A percentile compares a stretch with the other conserved stretches of the same genome.
Evolutionary conservation across 2,797 vertebrate species (phyloP).

Genomic region (Enteromius fasciolatus): DNA sequence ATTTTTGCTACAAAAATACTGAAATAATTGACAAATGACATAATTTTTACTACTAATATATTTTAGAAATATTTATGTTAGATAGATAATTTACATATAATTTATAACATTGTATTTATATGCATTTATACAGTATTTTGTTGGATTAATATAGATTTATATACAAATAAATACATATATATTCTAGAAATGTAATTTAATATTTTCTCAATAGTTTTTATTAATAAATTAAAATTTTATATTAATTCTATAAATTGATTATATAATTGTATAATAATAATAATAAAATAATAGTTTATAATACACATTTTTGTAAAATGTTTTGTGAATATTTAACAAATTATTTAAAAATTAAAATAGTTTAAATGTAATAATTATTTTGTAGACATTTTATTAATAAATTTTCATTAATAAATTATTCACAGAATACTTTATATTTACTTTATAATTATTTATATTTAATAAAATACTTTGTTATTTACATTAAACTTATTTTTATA

Average conservation of each 20-base stretch:
- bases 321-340: neutral
- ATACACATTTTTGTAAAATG: neutral
- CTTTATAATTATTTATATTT: neutral
- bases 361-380: neutral
- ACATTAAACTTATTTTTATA: neutral
- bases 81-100: neutral
- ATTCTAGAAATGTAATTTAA: neutral
- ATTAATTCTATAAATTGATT: neutral
- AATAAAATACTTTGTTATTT: neutral
- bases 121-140: neutral
- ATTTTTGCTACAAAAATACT: neutral
- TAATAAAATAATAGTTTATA: neutral
- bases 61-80: neutral
- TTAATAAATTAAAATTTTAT: neutral
- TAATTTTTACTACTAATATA: neutral
- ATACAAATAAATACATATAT: neutral
- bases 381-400: neutral
- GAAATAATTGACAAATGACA: neutral
- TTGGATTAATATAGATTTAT: neutral
- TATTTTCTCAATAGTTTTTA: neutral
- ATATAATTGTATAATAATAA: neutral
- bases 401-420: neutral
- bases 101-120: neutral
- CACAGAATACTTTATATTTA: neutral
- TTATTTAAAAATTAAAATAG: neutral